These are phyloP conservation scores for Thamnophis sirtalis DNA, from an alignment of 2,113 vertebrate genomes.

Conservation along the genomic window DNA sequence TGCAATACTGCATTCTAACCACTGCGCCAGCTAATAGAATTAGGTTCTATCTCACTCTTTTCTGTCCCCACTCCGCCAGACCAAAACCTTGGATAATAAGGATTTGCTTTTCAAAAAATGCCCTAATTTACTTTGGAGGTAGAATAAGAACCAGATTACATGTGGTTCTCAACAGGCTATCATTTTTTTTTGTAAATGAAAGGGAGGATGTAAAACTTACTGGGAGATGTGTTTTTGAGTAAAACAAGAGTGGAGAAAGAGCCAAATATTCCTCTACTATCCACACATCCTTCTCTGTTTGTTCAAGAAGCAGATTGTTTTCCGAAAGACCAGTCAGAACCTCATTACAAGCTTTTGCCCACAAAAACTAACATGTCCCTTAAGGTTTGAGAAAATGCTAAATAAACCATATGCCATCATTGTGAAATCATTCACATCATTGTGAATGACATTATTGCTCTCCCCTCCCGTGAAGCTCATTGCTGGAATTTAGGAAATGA, in stretches of 20 bases:
- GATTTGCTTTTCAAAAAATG: neutral
- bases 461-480: neutral
- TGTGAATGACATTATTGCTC: neutral
- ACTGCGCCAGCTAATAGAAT: neutral
- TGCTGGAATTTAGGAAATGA: neutral
- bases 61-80: too few relatives aligned
- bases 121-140: neutral
- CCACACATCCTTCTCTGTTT: neutral
- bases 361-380: neutral
- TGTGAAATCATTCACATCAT: neutral
- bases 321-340: neutral
- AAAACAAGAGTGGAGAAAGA: neutral
- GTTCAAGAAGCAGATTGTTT: neutral
- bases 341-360: neutral
- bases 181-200: neutral
- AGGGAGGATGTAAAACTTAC: neutral
- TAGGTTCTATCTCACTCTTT: neutral
- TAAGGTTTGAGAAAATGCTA: neutral
- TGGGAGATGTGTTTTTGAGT: neutral
- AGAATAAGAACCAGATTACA: neutral
- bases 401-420: neutral
- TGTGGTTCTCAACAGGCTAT: neutral
- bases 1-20: too few relatives aligned
- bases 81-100: neutral
- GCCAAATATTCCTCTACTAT: neutral